Percentiles rank a stretch among this genome's conserved stretches.
Evolutionary conservation across 2,797 vertebrate species (phyloP).

Genomic region (Steatocranus sp.): DNA sequence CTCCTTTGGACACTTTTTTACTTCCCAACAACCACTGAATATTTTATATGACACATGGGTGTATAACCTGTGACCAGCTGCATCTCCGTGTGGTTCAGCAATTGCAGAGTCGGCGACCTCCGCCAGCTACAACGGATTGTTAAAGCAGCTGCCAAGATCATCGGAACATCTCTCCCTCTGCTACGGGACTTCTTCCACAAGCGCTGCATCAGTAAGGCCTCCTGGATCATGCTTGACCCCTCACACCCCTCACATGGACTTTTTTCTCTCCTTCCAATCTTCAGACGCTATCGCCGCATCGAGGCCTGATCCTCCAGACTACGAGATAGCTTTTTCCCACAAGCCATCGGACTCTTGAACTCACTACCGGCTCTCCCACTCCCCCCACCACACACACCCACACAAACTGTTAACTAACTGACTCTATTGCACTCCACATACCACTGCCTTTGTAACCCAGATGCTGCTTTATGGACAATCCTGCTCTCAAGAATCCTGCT

Average conservation of each 20-base stretch:
- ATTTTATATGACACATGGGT: not conserved
- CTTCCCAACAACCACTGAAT: not conserved
- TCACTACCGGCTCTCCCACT: not conserved
- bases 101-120: not conserved
- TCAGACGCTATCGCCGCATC: accelerated
- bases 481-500: not conserved
- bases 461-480: not conserved
- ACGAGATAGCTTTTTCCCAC: accelerated
- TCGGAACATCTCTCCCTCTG: not conserved
- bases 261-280: not conserved
- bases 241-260: not conserved
- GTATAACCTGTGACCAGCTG: not conserved
- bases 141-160: not conserved
- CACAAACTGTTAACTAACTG: not conserved
- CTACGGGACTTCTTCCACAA: not conserved
- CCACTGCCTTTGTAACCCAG: not conserved
- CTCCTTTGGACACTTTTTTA: not conserved
- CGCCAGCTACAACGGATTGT: not conserved
- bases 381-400: not conserved
- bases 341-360: not conserved
- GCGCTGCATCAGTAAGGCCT: not conserved
- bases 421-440: not conserved
- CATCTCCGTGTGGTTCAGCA: not conserved
- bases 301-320: accelerated
- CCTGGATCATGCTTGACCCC: not conserved